These are phyloP conservation scores for Tokudaia muenninki DNA, from an alignment of 2,797 vertebrate species.

Conservation along the genomic window DNA sequence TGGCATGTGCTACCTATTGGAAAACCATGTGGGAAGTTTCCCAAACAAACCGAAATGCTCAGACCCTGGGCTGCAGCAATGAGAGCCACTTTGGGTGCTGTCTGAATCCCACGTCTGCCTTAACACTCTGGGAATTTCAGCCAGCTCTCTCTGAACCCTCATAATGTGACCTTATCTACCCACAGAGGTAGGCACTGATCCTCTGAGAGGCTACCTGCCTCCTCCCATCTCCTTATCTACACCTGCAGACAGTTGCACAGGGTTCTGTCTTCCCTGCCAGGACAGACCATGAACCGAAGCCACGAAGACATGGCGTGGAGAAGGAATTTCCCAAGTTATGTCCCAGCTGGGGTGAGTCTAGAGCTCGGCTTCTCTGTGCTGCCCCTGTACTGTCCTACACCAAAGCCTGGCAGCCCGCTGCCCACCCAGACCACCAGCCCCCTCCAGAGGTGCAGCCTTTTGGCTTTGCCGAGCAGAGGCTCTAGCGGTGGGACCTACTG, in stretches of 20 bases:
- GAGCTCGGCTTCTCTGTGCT: background rate
- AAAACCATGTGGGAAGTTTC: background rate
- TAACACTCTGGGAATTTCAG: background rate
- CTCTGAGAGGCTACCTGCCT: background rate
- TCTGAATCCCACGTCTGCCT: background rate
- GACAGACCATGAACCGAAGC: slow-evolving; percentile 63
- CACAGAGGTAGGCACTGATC: background rate
- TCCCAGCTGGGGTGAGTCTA: background rate
- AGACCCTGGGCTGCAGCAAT: no score
- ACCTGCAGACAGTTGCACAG: background rate
- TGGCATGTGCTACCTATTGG: background rate
- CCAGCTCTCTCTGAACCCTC: background rate
- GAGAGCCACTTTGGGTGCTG: accelerated
- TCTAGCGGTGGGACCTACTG: background rate
- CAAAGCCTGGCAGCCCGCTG: no score
- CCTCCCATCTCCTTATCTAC: background rate
- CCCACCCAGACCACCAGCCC: accelerated
- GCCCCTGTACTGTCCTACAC: no score
- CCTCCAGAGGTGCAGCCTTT: background rate
- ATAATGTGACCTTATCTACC: background rate
- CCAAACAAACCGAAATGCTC: background rate
- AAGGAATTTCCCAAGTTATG: background rate
- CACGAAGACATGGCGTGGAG: slow-evolving; percentile 56
- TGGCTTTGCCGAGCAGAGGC: background rate
- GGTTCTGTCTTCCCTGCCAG: background rate